Percentiles rank a stretch among this genome's conserved stretches.
Conservation (phyloP, 2,797 vertebrate genomes). For the Eleutherodactylus coqui region DNA sequence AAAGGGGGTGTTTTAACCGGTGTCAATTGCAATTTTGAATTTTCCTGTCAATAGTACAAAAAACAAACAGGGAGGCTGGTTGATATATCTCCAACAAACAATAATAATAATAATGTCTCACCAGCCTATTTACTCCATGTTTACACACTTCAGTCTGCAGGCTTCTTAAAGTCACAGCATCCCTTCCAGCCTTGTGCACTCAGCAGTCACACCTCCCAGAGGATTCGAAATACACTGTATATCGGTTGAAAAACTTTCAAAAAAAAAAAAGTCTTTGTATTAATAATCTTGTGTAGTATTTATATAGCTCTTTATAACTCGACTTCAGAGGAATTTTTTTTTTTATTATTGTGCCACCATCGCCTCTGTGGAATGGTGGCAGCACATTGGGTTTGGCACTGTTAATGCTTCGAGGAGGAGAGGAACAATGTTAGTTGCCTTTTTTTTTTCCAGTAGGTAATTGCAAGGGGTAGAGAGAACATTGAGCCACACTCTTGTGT, state of each 20-base stretch:
- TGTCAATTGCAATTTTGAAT: slow-evolving; percentile 97
- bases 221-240: slow-evolving; percentile 61
- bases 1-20: slow-evolving; percentile 93
- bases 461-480: slow-evolving; percentile 43
- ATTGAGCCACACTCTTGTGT: slow-evolving; percentile 34
- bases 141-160: slow-evolving; percentile 98
- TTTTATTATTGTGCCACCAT: slow-evolving; percentile 40
- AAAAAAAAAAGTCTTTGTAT: slow-evolving; percentile 59
- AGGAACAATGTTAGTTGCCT: slow-evolving; percentile 58
- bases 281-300: slow-evolving; percentile 63
- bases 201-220: slow-evolving; percentile 61
- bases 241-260: slow-evolving; percentile 52
- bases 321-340: slow-evolving; percentile 46
- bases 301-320: slow-evolving; percentile 63
- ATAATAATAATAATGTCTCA: slow-evolving; percentile 72
- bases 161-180: slow-evolving; percentile 96
- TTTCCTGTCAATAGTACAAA: slow-evolving; percentile 89
- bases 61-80: slow-evolving; percentile 91
- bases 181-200: slow-evolving; percentile 75
- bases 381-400: slow-evolving; percentile 55
- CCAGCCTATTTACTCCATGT: slow-evolving; percentile 92
- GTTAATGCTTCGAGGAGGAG: slow-evolving; percentile 53
- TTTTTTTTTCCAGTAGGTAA: slow-evolving; percentile 52
- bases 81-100: slow-evolving; percentile 80
- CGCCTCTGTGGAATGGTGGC: slow-evolving; percentile 30